Evolutionary conservation across 2,797 vertebrate species (phyloP).

Genomic region (Menidia menidia): DNA sequence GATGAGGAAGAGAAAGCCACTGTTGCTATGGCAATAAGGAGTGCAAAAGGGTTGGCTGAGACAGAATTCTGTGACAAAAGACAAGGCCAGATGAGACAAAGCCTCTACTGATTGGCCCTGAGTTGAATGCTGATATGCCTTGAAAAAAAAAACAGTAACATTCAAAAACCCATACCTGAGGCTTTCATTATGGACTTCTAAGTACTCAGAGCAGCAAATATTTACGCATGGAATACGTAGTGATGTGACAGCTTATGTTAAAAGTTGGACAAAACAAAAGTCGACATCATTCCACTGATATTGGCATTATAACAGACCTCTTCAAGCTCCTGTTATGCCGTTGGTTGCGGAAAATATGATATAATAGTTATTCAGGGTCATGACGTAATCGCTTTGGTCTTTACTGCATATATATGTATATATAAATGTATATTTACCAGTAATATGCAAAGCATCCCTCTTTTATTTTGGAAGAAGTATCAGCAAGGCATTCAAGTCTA

Average conservation of each 20-base stretch:
- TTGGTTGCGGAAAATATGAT: too few relatives aligned
- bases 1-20: constrained; percentile 53
- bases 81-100: constrained; percentile 69
- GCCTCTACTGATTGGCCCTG: constrained; percentile 26
- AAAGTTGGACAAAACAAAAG: constrained; percentile 3
- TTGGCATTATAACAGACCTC: background rate
- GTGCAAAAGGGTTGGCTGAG: constrained; percentile 52
- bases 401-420: too few relatives aligned
- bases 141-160: constrained; percentile 34
- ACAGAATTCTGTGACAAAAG: constrained; percentile 60
- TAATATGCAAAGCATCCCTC: too few relatives aligned
- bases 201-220: background rate
- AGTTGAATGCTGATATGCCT: constrained; percentile 56
- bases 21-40: constrained; percentile 75
- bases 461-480: background rate
- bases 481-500: background rate
- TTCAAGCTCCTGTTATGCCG: background rate
- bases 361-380: too few relatives aligned
- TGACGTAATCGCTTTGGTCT: too few relatives aligned
- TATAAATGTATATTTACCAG: too few relatives aligned
- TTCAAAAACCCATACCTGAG: constrained; percentile 28
- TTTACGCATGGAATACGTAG: constrained; percentile 3
- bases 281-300: background rate
- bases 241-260: background rate
- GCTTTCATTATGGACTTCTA: constrained; percentile 24